These are phyloP conservation scores for Coenonympha glycerion DNA, from an alignment of 2,888 invertebrate genomes.

Conservation along the genomic window DNA sequence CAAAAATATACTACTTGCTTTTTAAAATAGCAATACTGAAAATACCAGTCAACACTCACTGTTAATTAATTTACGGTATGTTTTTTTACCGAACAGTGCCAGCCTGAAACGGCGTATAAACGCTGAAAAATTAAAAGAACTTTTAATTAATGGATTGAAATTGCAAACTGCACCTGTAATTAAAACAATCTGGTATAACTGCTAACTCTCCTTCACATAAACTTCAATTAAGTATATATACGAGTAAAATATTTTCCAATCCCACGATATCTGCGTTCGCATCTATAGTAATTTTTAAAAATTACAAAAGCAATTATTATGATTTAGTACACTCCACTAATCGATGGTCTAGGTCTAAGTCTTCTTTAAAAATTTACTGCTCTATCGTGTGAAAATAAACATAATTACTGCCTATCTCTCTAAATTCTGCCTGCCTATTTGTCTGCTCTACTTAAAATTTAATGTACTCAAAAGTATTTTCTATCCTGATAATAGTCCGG, in stretches of 20 bases:
- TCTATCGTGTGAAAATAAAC: too few relatives aligned
- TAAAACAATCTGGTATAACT: constrained; percentile 1
- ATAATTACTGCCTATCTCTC: too few relatives aligned
- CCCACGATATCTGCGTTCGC: neutral
- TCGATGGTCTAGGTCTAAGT: too few relatives aligned
- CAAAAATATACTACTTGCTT: neutral
- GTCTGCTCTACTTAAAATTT: too few relatives aligned
- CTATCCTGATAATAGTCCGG: too few relatives aligned
- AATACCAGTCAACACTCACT: neutral
- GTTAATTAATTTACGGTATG: neutral
- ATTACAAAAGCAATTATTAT: too few relatives aligned
- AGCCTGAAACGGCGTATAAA: neutral
- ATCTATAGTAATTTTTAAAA: too few relatives aligned
- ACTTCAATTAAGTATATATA: neutral
- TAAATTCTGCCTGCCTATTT: too few relatives aligned
- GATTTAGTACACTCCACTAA: too few relatives aligned
- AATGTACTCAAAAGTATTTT: too few relatives aligned
- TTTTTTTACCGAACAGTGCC: neutral
- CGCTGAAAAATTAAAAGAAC: constrained; percentile 1
- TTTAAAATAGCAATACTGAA: neutral
- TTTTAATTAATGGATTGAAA: constrained; percentile 8
- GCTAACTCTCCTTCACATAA: neutral
- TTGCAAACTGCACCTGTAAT: neutral
- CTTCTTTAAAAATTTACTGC: too few relatives aligned
- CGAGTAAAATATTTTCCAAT: neutral